These are phyloP conservation scores for Pristiophorus japonicus DNA, from an alignment of 2,113 vertebrate genomes.

Conservation along the genomic window DNA sequence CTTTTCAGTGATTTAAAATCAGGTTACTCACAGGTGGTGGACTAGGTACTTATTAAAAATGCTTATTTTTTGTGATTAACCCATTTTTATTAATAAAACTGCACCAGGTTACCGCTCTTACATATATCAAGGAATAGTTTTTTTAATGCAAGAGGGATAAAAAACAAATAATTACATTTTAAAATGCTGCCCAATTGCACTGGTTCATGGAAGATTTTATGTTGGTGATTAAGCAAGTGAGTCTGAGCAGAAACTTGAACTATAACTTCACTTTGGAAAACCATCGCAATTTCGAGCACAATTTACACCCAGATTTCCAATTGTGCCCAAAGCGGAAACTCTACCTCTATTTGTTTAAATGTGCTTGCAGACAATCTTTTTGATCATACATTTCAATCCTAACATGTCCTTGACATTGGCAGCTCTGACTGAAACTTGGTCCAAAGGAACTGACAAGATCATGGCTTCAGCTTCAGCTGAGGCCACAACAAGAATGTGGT, in stretches of 20 bases:
- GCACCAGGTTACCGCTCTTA: not conserved
- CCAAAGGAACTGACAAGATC: not conserved
- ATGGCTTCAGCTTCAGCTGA: not conserved
- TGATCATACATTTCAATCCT: not conserved
- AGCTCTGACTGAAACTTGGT: not conserved
- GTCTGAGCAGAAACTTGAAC: not conserved
- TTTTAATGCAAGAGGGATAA: not conserved
- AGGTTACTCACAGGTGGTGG: not conserved
- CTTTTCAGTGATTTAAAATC: not conserved
- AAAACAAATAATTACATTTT: not conserved
- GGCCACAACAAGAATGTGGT: not conserved
- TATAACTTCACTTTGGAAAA: not conserved
- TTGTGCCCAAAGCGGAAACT: not conserved
- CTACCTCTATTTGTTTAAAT: not conserved
- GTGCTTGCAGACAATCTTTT: not conserved
- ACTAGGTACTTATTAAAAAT: not conserved
- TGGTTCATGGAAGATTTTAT: not conserved
- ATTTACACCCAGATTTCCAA: not conserved
- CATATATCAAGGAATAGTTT: not conserved
- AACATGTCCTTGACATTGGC: not conserved
- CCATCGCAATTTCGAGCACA: not conserved
- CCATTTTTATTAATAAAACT: not conserved
- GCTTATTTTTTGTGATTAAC: not conserved
- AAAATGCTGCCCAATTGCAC: not conserved
- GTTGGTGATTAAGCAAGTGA: no score